Evolutionary conservation across 2,888 invertebrate species (phyloP), one percentile per base, ranked within the genome.

Genomic region (Stenichneumon culpator): DNA sequence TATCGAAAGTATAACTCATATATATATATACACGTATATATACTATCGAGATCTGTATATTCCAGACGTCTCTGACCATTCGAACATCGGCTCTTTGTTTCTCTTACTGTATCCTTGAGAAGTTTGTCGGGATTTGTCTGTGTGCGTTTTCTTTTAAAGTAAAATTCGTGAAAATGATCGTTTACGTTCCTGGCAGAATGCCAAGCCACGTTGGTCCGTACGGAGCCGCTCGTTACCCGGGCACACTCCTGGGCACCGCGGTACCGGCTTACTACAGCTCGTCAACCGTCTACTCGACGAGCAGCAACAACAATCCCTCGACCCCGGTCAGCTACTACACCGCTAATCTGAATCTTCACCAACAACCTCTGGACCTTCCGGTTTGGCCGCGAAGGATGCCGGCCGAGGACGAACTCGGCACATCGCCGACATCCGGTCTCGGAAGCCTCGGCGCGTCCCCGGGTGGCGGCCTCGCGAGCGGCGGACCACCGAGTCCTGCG

Each of bases 101-200:
- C 22, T 22, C n/a, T 22, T 69, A 25, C 16, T 60, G 39, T 22
- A 63, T 65, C 47, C 32, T 11, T 32, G 47, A 6, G 16, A 32
- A 11, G 6, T 65, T 36, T 65, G 5, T n/a, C 47, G 28, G 50
- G 39, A 44, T 36, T 32, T 65, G 14, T 73, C 60, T 44, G 16
- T 25, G 9, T 39, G 39, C 5, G 39, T 63, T 9, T 57, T 75
- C 25, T 69, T 60, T 19, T 72, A 0, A 14, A 22, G 44, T 80
- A 54, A 22, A 72, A 50, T 70, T 47, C 73, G 83, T 32, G 82
- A 92, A 88, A 88, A 93, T 94, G 94, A 94, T 94, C 89, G 92
- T 94, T 92, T 93, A 93, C 92, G 93, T 94, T 88, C 93, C 94
- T 87, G 93, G 93, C 91, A 94, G 94, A 93, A 93, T 94, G 94